These are phyloP conservation scores for Nephila pilipes DNA, from an alignment of 1,140 invertebrate genomes.

Conservation along the genomic window DNA sequence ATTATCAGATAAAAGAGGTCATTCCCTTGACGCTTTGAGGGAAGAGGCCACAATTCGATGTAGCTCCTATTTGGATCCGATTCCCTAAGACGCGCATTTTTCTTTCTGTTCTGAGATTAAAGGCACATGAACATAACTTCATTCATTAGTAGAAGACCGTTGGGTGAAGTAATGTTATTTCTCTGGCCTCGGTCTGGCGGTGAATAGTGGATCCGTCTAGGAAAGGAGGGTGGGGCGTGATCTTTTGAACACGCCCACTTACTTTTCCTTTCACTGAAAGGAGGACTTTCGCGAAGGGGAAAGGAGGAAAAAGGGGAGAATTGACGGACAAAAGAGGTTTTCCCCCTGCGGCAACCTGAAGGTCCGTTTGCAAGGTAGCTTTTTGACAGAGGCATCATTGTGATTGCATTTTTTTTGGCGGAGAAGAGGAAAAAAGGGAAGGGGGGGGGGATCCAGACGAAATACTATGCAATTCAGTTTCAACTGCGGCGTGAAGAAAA, in stretches of 20 bases:
- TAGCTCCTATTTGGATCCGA: slow-evolving; percentile 13
- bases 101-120: slow-evolving; percentile 45
- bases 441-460: neutral
- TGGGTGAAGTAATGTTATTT: slow-evolving; percentile 64
- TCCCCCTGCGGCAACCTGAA: neutral
- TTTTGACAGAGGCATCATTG: slow-evolving; percentile 55
- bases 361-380: slow-evolving; percentile 21
- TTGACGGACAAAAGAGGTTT: slow-evolving; percentile 22
- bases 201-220: slow-evolving; percentile 22
- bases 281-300: neutral
- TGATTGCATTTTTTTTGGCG: slow-evolving; percentile 1
- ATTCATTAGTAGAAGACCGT: slow-evolving; percentile 66
- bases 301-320: neutral
- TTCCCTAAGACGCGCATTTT: slow-evolving; percentile 45
- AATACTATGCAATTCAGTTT: slow-evolving; percentile 1
- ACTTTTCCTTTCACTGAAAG: slow-evolving; percentile 3
- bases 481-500: neutral
- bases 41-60: slow-evolving; percentile 32
- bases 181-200: slow-evolving; percentile 35
- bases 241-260: slow-evolving; percentile 53
- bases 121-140: slow-evolving; percentile 68
- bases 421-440: neutral
- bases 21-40: neutral
- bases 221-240: slow-evolving; percentile 24
- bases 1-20: slow-evolving; percentile 29